Evolutionary conservation across 1,140 invertebrate species (phyloP).

Genomic region (Temnothorax nylanderi): DNA sequence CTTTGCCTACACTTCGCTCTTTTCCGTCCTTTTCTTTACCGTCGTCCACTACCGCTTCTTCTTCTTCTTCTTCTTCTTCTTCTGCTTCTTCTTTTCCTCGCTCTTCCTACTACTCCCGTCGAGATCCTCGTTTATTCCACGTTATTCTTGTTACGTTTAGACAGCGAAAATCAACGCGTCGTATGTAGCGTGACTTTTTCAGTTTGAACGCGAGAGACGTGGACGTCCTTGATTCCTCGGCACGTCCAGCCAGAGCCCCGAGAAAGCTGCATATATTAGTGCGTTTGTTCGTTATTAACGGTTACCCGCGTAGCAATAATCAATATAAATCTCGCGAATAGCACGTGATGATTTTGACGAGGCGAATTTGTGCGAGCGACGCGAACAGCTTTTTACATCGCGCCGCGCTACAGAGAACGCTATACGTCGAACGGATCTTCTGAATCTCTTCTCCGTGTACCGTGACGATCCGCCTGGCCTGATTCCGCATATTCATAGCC

Average conservation of each 20-base stretch:
- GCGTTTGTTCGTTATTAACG: slow-evolving; percentile 44
- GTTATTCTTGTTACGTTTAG: slow-evolving; percentile 79
- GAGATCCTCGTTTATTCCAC: slow-evolving; percentile 52
- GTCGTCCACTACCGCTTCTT: slow-evolving; percentile 48
- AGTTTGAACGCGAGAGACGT: slow-evolving; percentile 38
- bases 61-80: slow-evolving; percentile 44
- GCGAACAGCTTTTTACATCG: slow-evolving; percentile 17
- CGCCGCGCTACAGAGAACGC: neutral
- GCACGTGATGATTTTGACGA: slow-evolving; percentile 33
- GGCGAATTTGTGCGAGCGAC: neutral
- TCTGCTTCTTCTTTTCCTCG: slow-evolving; percentile 53
- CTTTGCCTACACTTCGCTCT: slow-evolving; percentile 62
- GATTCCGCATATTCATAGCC: slow-evolving; percentile 63
- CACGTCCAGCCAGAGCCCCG: slow-evolving; percentile 15
- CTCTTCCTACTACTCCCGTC: slow-evolving; percentile 58
- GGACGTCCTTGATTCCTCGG: slow-evolving; percentile 43
- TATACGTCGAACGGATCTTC: neutral
- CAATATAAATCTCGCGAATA: slow-evolving; percentile 48
- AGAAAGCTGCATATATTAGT: slow-evolving; percentile 13
- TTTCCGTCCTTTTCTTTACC: slow-evolving; percentile 42
- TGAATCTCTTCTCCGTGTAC: slow-evolving; percentile 24
- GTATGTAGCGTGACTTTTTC: slow-evolving; percentile 40
- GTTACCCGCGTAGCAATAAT: slow-evolving; percentile 30
- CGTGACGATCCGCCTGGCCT: slow-evolving; percentile 68
- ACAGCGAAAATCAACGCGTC: slow-evolving; percentile 65